Evolutionary conservation across 2,797 vertebrate genomes (phyloP), one percentile per base, ranked within the genome.

Genomic region (Mastacembelus armatus): DNA sequence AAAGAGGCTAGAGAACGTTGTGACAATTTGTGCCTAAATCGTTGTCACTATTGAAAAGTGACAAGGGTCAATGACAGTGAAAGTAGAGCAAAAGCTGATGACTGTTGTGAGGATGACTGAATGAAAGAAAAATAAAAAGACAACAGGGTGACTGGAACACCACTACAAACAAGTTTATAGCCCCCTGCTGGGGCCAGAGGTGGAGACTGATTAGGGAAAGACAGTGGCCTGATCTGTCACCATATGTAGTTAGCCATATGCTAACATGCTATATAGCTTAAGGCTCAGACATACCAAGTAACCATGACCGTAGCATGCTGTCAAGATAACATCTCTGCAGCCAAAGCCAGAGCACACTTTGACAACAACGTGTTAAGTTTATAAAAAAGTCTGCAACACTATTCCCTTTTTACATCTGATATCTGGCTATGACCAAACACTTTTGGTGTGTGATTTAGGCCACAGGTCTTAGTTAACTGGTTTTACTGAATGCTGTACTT

Each of bases 111-210:
- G 14, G 21, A 18, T 48, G 49, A 44, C 19, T 60, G 22, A 58
- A 80, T 56, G 5, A 74, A 57, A 50, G n/a, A 60, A 4, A 8
- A 70, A 83, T 70, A 21, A 74, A 22, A 40, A 58, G 47, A 83
- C 63, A 74, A 72, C 18, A 8, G 57, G 67, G 40, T 63, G 26
- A n/a, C n/a, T 63, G 44, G 49, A 80, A 77, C 55, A 51, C 47
- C 32, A 45, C 54, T 55, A 51, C 22, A 5, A 58, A 30, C 32
- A 24, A 33, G 26, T 61, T 59, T 58, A 40, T n/a, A 77, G 82
- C 86, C 89, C 86, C 88, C 80, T 82, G 58, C 52, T 81, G 88
- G 87, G 86, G 86, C 85, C 86, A 89, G 84, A 83, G 44, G 71
- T 81, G 68, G 30, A 49, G 54, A 79, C 72, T 61, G 60, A 76